Conservation (phyloP, 2,888 invertebrate species). For the Belgica antarctica region DNA sequence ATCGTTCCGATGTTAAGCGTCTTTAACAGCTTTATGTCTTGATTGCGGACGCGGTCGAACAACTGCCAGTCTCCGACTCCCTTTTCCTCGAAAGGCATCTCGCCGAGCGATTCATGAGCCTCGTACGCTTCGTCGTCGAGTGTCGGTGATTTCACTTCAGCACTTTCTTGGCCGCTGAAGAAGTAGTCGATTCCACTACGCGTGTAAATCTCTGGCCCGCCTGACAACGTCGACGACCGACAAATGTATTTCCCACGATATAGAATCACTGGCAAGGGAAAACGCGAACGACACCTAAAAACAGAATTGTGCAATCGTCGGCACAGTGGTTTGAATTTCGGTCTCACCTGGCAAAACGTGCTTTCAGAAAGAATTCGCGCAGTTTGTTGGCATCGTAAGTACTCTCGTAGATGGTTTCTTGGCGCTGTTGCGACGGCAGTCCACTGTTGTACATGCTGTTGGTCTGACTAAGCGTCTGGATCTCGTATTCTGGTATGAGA, state of each 20-base stretch:
- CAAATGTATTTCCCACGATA: slow-evolving; percentile 71
- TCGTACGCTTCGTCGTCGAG: slow-evolving; percentile 48
- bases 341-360: slow-evolving; percentile 62
- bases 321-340: neutral
- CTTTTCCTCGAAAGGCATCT: slow-evolving; percentile 45
- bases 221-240: slow-evolving; percentile 72
- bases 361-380: slow-evolving; percentile 64
- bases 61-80: slow-evolving; percentile 57
- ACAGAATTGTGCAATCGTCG: neutral
- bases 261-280: slow-evolving; percentile 74
- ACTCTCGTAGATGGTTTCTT: slow-evolving; percentile 61
- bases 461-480: slow-evolving; percentile 47
- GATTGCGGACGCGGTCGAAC: slow-evolving; percentile 63
- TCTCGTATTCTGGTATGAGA: slow-evolving; percentile 63
- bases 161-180: slow-evolving; percentile 48
- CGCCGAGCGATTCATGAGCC: slow-evolving; percentile 46
- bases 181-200: slow-evolving; percentile 62
- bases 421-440: slow-evolving; percentile 48
- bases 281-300: slow-evolving; percentile 67
- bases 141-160: neutral
- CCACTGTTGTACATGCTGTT: neutral
- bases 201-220: slow-evolving; percentile 71
- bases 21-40: slow-evolving; percentile 70
- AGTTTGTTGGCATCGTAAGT: slow-evolving; percentile 60
- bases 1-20: slow-evolving; percentile 69